A percentile compares a stretch with the other conserved stretches of the same genome.
Conservation (phyloP, 2,888 invertebrate species). For the Tenthredo distinguenda region DNA sequence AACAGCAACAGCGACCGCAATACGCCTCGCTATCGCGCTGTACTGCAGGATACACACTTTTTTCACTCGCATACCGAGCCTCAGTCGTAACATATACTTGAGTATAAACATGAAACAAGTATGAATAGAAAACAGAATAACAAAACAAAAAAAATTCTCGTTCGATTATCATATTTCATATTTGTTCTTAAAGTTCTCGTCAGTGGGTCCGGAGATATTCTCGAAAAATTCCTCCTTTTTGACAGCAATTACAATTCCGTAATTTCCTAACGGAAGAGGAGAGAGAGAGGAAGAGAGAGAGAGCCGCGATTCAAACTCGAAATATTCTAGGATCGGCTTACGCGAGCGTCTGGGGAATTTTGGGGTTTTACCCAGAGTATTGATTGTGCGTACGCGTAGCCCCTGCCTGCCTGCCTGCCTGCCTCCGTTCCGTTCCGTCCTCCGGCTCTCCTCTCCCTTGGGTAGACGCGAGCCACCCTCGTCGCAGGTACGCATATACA, state of each 20-base stretch:
- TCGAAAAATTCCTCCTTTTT: not conserved
- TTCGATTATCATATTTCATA: not conserved
- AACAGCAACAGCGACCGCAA: not conserved
- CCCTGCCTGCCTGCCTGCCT: constrained; percentile 48
- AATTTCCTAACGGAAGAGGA: not conserved
- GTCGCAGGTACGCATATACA: constrained; percentile 27
- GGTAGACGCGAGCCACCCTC: constrained; percentile 53
- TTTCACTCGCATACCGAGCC: not conserved
- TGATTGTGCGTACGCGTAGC: constrained; percentile 62
- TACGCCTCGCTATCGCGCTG: not conserved
- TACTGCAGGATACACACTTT: not conserved
- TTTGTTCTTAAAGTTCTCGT: not conserved
- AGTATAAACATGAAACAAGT: not conserved
- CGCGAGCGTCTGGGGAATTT: constrained; percentile 59
- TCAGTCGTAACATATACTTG: not conserved
- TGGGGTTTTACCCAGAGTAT: constrained; percentile 62
- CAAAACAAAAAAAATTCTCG: not conserved
- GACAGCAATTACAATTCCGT: not conserved
- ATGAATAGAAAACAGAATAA: not conserved
- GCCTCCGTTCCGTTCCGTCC: constrained; percentile 37
- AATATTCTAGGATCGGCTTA: constrained; percentile 55
- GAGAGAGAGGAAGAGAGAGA: not conserved
- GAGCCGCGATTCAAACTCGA: constrained; percentile 49
- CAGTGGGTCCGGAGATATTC: not conserved
- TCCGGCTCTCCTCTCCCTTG: constrained; percentile 52